Conservation (phyloP, 2,888 invertebrate genomes). For the Brenthis ino region DNA sequence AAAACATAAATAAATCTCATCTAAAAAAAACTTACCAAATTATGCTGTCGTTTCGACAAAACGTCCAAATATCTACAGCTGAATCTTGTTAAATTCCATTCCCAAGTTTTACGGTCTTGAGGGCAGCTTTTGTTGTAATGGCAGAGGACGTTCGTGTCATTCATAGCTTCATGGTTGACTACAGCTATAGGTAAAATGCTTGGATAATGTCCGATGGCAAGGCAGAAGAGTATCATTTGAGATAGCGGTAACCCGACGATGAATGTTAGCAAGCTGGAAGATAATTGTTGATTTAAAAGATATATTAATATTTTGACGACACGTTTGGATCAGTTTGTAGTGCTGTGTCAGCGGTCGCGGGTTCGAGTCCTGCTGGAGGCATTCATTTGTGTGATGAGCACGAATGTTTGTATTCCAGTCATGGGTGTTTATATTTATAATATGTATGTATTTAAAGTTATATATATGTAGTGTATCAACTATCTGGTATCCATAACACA, state of each 20-base stretch:
- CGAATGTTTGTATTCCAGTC: too few species aligned
- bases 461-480: too few species aligned
- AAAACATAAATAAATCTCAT: background rate
- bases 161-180: slow-evolving; percentile 89
- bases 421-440: too few species aligned
- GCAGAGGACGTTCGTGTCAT: slow-evolving; percentile 70
- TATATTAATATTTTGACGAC: too few species aligned
- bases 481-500: too few species aligned
- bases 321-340: too few species aligned
- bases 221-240: slow-evolving; percentile 93
- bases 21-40: slow-evolving; percentile 80
- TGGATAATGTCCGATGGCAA: slow-evolving; percentile 94
- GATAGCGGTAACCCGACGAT: slow-evolving; percentile 92
- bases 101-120: slow-evolving; percentile 60
- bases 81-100: slow-evolving; percentile 83
- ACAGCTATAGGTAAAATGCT: slow-evolving; percentile 88
- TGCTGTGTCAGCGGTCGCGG: too few species aligned
- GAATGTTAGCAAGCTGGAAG: slow-evolving; percentile 88
- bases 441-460: too few species aligned
- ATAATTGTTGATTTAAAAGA: slow-evolving; percentile 23
- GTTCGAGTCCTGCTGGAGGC: too few species aligned
- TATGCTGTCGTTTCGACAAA: slow-evolving; percentile 85
- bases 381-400: too few species aligned
- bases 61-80: slow-evolving; percentile 90
- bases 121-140: slow-evolving; percentile 82